A percentile compares a stretch with the other conserved stretches of the same genome.
phyloP scores from a whole-genome alignment of 2,113 vertebrate genomes.

The Aleadryas rufinucha region DNA sequence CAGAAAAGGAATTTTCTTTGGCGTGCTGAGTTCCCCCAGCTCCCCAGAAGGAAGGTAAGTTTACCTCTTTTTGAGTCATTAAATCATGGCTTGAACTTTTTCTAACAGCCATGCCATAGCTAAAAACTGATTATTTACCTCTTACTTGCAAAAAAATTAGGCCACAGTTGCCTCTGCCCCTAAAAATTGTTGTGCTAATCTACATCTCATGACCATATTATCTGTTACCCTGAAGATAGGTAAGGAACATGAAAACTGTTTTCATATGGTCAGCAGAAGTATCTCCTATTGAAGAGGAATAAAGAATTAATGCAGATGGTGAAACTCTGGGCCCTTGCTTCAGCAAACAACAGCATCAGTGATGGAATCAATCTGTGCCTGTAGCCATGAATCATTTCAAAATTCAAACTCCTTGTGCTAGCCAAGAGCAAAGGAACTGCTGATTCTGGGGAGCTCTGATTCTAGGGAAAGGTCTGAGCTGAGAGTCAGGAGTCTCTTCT shows the following conservation, averaged over 20 bases:
- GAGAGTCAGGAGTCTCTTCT: not conserved
- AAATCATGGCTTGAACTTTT: not conserved
- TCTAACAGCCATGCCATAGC: not conserved
- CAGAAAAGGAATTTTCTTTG: not conserved
- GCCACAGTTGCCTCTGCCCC: not conserved
- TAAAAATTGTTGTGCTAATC: not conserved
- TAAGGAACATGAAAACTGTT: not conserved
- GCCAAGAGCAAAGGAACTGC: not conserved
- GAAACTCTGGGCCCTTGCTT: not conserved
- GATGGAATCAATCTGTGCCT: not conserved
- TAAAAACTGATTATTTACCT: not conserved
- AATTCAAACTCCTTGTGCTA: not conserved
- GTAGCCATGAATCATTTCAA: not conserved
- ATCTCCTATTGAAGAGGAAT: fast-evolving
- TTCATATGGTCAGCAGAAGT: not conserved
- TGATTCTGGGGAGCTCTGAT: not conserved
- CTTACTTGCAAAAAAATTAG: not conserved
- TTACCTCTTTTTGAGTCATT: not conserved
- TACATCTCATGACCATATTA: not conserved
- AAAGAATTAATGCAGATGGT: not conserved
- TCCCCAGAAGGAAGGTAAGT: not conserved
- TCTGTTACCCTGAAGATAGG: not conserved
- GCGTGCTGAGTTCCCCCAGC: fast-evolving
- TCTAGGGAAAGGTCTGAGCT: not conserved
- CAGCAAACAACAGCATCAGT: not conserved